Evolutionary conservation across 2,113 vertebrate species (phyloP).

Genomic region (Pandion haliaetus): DNA sequence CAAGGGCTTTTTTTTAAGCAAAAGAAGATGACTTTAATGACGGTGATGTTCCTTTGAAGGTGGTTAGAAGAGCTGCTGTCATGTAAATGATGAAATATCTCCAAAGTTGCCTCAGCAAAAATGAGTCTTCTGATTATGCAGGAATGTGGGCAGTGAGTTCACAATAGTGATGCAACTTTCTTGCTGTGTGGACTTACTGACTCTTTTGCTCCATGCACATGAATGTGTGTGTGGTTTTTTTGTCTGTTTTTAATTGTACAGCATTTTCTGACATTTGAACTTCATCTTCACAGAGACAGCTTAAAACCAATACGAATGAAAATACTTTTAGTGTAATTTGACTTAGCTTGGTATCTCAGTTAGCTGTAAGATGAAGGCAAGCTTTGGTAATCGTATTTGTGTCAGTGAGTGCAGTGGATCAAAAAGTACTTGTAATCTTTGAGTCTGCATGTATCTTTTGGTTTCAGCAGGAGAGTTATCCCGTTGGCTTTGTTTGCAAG

Average conservation of each 20-base stretch:
- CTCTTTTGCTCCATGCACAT: not conserved
- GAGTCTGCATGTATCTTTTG: not conserved
- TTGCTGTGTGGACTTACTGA: not conserved
- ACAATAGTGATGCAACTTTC: not conserved
- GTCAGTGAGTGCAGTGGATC: not conserved
- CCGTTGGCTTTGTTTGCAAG: not conserved
- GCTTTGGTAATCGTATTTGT: not conserved
- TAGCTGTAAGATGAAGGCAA: not conserved
- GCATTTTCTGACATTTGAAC: not conserved
- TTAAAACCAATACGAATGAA: not conserved
- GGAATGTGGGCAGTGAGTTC: constrained; percentile 14
- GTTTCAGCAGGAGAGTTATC: not conserved
- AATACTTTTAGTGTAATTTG: not conserved
- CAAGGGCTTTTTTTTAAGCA: not conserved
- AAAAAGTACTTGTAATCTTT: not conserved
- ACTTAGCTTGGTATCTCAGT: not conserved
- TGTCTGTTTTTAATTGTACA: not conserved
- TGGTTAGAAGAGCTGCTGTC: not conserved
- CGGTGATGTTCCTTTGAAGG: not conserved
- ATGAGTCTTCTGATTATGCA: not conserved
- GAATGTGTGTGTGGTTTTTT: not conserved
- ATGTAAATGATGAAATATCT: not conserved
- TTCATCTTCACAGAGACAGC: not conserved
- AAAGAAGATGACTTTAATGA: not conserved
- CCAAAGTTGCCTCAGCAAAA: constrained; percentile 38